Evolutionary conservation across 2,797 vertebrate genomes (phyloP).

Genomic region (Acridotheres tristis): DNA sequence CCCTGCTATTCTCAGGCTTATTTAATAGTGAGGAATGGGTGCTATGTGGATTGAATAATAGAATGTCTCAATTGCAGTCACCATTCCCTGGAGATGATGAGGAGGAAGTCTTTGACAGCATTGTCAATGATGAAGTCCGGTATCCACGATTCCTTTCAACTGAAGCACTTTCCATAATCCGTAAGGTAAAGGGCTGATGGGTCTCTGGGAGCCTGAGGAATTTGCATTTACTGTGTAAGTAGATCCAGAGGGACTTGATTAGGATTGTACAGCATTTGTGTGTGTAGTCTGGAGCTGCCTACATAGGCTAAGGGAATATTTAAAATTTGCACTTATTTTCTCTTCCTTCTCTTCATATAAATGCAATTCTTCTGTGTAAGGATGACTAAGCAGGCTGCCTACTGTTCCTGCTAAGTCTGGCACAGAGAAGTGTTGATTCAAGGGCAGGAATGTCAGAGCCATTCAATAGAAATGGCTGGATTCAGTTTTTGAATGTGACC

Average conservation of each 20-base stretch:
- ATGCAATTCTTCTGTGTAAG: background rate
- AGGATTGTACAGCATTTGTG: background rate
- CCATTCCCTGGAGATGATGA: conserved; percentile 96
- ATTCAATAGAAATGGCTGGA: background rate
- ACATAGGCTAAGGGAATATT: background rate
- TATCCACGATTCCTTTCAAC: conserved; percentile 87
- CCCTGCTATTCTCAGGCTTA: background rate
- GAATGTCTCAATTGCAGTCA: conserved; percentile 75
- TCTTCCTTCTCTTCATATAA: background rate
- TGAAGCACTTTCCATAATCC: conserved; percentile 83
- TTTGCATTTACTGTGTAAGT: background rate
- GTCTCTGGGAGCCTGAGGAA: background rate
- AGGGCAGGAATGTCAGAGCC: background rate
- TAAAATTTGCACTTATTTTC: background rate
- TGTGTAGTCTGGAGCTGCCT: background rate
- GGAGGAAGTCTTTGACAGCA: conserved; percentile 96
- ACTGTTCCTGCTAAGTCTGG: background rate
- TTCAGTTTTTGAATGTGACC: background rate
- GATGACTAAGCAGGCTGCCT: conserved; percentile 30
- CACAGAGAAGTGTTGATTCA: background rate
- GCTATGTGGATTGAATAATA: background rate
- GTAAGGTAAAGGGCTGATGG: conserved; percentile 80
- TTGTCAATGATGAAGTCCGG: conserved; percentile 88
- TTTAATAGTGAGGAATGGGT: background rate
- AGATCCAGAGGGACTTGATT: background rate